Percentiles rank a stretch among this genome's conserved stretches.
phyloP scores from a whole-genome alignment of 2,888 invertebrate species.

The Bimastos eiseni region DNA sequence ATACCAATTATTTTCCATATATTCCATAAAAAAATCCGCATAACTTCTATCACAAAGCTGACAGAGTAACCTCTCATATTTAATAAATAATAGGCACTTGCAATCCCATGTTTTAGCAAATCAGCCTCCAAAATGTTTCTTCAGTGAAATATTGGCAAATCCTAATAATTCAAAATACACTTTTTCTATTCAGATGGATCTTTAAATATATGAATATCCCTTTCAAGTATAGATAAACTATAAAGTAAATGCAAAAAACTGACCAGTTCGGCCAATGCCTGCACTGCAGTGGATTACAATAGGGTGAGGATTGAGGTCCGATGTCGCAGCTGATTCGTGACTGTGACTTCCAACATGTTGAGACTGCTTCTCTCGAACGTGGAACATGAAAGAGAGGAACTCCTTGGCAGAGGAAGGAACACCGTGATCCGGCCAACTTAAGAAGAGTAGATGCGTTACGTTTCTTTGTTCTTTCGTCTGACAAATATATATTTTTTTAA shows the following conservation, averaged over 20 bases:
- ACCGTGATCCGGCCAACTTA: slow-evolving; percentile 91
- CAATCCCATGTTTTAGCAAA: not conserved
- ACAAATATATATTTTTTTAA: not conserved
- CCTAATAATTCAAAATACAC: not conserved
- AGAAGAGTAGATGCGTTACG: slow-evolving; percentile 91
- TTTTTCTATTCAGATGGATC: not conserved
- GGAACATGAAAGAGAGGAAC: slow-evolving; percentile 83
- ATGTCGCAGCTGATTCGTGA: slow-evolving; percentile 88
- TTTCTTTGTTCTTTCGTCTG: slow-evolving; percentile 64
- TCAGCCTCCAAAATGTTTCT: not conserved
- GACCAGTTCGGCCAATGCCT: slow-evolving; percentile 69
- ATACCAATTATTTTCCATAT: not conserved
- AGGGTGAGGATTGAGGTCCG: slow-evolving; percentile 83
- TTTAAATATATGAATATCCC: not conserved
- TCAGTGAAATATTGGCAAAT: not conserved
- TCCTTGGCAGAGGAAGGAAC: slow-evolving; percentile 85
- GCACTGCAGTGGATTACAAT: slow-evolving; percentile 65
- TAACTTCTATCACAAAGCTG: not conserved
- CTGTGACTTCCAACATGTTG: slow-evolving; percentile 73
- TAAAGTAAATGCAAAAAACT: not conserved
- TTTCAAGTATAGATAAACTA: too few species aligned
- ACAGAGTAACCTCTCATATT: not conserved
- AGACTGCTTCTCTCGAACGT: slow-evolving; percentile 75
- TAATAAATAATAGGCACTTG: not conserved
- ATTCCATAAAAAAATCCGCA: too few species aligned